phyloP scores from a whole-genome alignment of 2,797 vertebrate species.

The Macroramphosus scolopax region DNA sequence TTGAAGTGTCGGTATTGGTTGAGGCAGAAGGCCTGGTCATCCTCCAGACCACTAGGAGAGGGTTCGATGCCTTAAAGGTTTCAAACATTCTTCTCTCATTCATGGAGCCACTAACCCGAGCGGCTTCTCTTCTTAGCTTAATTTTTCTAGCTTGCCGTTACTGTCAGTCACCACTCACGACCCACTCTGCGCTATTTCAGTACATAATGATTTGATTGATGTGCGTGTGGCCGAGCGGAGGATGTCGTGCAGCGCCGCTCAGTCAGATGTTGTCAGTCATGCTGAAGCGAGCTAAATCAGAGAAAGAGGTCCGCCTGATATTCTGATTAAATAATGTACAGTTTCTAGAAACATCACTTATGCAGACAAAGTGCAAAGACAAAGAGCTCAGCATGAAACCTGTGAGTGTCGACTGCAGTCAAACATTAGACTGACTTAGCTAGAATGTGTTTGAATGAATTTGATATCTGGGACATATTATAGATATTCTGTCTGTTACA shows the following conservation, averaged over 20 bases:
- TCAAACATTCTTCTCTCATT: neutral
- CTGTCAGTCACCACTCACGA: conserved; percentile 45
- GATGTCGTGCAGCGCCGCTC: conserved; percentile 28
- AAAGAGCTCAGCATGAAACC: neutral
- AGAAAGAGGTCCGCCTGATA: conserved; percentile 17
- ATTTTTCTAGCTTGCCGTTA: conserved; percentile 24
- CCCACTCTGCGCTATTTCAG: conserved; percentile 39
- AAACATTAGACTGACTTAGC: no score
- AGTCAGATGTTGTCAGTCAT: conserved; percentile 47
- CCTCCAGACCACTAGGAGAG: neutral
- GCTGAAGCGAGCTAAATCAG: conserved; percentile 17
- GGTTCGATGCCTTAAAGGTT: neutral
- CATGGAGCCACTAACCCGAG: conserved; percentile 9
- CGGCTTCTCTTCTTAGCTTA: conserved; percentile 10
- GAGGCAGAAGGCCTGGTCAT: neutral
- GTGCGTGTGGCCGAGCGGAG: conserved; percentile 40
- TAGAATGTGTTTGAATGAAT: no score
- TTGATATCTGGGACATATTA: no score
- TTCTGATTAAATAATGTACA: conserved; percentile 37
- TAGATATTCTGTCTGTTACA: no score
- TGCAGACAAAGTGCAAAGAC: conserved; percentile 3
- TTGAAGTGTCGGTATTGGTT: neutral
- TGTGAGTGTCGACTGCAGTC: no score
- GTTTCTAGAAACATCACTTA: no score
- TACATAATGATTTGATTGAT: conserved; percentile 57